Evolutionary conservation across 2,888 invertebrate species (phyloP), one percentile per base, ranked within the genome.

Genomic region (Choristoneura rosaceana): DNA sequence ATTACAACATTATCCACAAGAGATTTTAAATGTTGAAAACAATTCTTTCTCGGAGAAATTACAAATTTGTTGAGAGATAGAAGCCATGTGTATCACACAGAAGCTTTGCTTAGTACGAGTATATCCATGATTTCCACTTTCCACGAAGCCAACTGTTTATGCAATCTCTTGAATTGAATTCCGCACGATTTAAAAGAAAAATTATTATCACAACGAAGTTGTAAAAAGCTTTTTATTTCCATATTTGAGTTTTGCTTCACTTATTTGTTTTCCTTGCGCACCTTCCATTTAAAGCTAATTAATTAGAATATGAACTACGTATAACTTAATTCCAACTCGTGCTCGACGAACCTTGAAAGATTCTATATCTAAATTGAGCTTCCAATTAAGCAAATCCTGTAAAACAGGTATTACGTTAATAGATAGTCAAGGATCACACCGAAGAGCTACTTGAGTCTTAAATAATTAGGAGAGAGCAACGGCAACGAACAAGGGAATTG

Each of bases 391-490:
- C 81, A 81, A 83, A 83, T 82, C 81, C 80, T 79, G 67, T 71
- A 75, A 74, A 75, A 74, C 68, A 68, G 74, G 69, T 74, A 73
- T 74, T 74, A 75, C 81, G 80, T 84, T 89, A 87, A 85, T 83
- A 86, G 83, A 82, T 84, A 85, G 82, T 83, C 80, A 83, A 86
- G 85, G 83, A 87, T 87, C 85, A 84, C 82, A 80, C 79, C 80
- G 80, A 84, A 41, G 81, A 84, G 87, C 84, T 85, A 82, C 86
- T 88, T 80, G 82, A 88, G 84, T 87, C 84, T 86, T 86, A 85
- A 84, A 86, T 89, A 90, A 92, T 91, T 88, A 91, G 84, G 80
- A 79, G 79, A 81, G 81, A 75, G 79, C 79, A 78, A 78, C 77
- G 76, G 79, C 80, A 76, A 79, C 78, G 84, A 85, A 84, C 85